phyloP scores from a whole-genome alignment of 2,113 vertebrate genomes.

The Daphoenositta chrysoptera region DNA sequence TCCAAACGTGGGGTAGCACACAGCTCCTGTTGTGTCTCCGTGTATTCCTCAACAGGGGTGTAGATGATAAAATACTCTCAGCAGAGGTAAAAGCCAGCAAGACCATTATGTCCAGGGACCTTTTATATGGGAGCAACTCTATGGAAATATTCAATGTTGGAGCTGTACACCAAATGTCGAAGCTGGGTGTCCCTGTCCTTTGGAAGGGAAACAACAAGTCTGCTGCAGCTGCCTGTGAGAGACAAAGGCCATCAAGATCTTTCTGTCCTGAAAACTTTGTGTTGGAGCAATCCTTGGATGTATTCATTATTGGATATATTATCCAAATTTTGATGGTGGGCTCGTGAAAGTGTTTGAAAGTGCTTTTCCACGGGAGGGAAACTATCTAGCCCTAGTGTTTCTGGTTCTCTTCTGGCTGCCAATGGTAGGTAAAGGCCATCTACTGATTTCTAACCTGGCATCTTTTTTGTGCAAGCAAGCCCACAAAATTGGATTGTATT shows the following conservation, averaged over 20 bases:
- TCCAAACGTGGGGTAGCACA: not conserved
- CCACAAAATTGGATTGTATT: not conserved
- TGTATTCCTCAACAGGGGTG: not conserved
- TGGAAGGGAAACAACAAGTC: not conserved
- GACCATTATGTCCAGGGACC: not conserved
- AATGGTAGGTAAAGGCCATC: not conserved
- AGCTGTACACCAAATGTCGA: not conserved
- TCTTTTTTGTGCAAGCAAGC: not conserved
- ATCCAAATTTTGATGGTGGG: not conserved
- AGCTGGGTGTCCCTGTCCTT: not conserved
- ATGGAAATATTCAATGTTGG: not conserved
- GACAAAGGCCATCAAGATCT: not conserved
- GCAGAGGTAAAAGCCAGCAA: not conserved
- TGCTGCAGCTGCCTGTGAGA: accelerated
- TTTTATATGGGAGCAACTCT: not conserved
- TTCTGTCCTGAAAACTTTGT: not conserved
- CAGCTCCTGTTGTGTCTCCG: accelerated
- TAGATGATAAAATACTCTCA: not conserved
- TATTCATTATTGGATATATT: not conserved
- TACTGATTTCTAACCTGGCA: not conserved
- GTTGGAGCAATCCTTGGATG: not conserved
- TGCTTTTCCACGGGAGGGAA: not conserved
- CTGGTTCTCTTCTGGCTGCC: not conserved
- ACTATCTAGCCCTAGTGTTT: not conserved
- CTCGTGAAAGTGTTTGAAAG: not conserved